Percentiles rank a stretch among this genome's conserved stretches.
phyloP scores from a whole-genome alignment of 2,888 invertebrate genomes.

The Orthosia gracilis region DNA sequence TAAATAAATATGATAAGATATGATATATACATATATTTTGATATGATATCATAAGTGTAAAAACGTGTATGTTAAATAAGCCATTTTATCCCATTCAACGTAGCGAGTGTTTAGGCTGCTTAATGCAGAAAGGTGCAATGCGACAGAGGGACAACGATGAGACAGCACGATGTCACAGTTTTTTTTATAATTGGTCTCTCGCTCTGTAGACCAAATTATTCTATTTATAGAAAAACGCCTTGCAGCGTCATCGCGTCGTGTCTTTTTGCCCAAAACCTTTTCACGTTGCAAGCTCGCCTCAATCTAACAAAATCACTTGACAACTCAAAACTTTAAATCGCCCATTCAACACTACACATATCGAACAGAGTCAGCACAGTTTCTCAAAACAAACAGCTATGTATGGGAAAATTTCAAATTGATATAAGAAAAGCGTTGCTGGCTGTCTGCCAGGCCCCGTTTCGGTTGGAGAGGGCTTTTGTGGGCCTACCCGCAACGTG shows the following conservation, averaged over 20 bases:
- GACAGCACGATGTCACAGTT: no score
- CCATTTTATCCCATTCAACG: no score
- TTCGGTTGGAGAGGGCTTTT: slow-evolving; percentile 78
- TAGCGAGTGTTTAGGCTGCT: no score
- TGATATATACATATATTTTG: no score
- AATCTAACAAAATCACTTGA: slow-evolving; percentile 26
- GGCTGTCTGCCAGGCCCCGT: slow-evolving; percentile 77
- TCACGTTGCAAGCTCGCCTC: not conserved
- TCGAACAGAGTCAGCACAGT: slow-evolving; percentile 53
- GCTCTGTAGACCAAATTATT: no score
- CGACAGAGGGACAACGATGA: no score
- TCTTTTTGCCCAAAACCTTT: not conserved
- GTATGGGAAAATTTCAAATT: slow-evolving; percentile 75
- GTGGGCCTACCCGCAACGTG: slow-evolving; percentile 66
- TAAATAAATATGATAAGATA: no score
- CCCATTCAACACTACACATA: slow-evolving; percentile 44
- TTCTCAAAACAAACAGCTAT: slow-evolving; percentile 64
- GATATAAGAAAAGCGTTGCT: slow-evolving; percentile 73
- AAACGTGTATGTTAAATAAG: no score
- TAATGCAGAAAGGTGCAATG: no score
- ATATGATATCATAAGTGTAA: no score
- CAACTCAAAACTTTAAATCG: slow-evolving; percentile 14
- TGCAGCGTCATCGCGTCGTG: not conserved
- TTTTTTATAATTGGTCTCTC: no score
- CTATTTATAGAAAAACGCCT: no score